These are phyloP conservation scores for Cavia aperea DNA, from an alignment of 2,113 vertebrate species.

Conservation along the genomic window DNA sequence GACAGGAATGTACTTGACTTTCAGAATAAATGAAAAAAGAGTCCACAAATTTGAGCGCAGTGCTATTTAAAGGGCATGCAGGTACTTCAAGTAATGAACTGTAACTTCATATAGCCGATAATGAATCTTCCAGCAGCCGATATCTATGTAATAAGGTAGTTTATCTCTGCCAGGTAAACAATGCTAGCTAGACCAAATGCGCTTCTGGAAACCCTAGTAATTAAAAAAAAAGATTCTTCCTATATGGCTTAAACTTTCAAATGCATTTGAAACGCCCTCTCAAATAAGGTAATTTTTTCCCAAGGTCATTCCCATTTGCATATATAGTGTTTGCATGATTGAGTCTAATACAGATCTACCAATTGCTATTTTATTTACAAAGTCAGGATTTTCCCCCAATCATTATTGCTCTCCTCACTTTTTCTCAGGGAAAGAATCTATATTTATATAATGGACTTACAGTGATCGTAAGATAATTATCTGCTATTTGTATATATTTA, in stretches of 20 bases:
- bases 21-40: background rate
- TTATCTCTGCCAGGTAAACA: background rate
- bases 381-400: background rate
- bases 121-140: background rate
- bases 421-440: constrained; percentile 37
- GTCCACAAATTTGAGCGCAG: background rate
- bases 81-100: background rate
- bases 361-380: constrained; percentile 27
- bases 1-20: background rate
- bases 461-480: constrained; percentile 33
- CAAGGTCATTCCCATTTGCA: constrained; percentile 6
- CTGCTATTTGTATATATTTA: constrained; percentile 29
- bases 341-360: background rate
- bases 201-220: background rate
- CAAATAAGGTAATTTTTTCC: constrained; percentile 32
- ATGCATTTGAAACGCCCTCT: background rate
- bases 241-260: background rate
- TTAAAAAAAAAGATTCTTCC: constrained; percentile 34
- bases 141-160: background rate
- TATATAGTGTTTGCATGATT: constrained; percentile 42
- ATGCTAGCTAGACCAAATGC: background rate
- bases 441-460: constrained; percentile 37
- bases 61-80: background rate
- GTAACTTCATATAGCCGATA: background rate
- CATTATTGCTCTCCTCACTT: constrained; percentile 17